Base-by-base conservation (phyloP, 37 sponge, comb jelly and placozoan genomes). In the Theonella swinhoei region DNA sequence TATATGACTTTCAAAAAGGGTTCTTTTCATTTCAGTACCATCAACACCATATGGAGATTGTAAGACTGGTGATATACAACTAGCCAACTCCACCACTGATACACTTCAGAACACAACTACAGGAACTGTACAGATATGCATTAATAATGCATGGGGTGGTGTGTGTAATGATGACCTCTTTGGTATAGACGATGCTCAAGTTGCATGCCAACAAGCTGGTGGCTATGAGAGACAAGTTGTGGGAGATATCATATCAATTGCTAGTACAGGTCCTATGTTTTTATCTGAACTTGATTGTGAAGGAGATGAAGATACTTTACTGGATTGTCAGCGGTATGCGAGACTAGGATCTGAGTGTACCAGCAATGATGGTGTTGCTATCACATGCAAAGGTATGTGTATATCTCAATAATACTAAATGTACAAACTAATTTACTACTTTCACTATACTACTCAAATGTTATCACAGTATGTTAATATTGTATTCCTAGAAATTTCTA, bases 361-460 rank as follows among this genome's bases (percentile, higher is more conserved):
- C 22, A 88, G 87, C 62, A 62, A 41, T 72, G 39, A 87, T 33
- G 90, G 87, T 89, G 88, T 68, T 37, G 90, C 89, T 26, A 89
- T 89, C 4, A 75, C 40, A 39, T 85, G 85, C 58, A 28, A 59
- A 31, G 85, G 85, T 85, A 26, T 62, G 84, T 0, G 5, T 11
- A 20, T 31, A 9, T 33, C 5, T 67, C 31, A 7, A 33, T 11
- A 29, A 33, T 67, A 31, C 32, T 1, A n/a, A n/a, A n/a, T n/a
- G n/a, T n/a, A n/a, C n/a, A n/a, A n/a, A n/a, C n/a, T n/a, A n/a
- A n/a, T n/a, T n/a, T n/a, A n/a, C n/a, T n/a, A n/a, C n/a, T n/a
- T n/a, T n/a, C 7, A 28, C 33, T 8, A n/a, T 30, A n/a, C n/a
- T n/a, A n/a, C n/a, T n/a, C n/a, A n/a, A n/a, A n/a, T n/a, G n/a